phyloP scores from a whole-genome alignment of 1,140 invertebrate genomes.

The Campoletis sonorensis region DNA sequence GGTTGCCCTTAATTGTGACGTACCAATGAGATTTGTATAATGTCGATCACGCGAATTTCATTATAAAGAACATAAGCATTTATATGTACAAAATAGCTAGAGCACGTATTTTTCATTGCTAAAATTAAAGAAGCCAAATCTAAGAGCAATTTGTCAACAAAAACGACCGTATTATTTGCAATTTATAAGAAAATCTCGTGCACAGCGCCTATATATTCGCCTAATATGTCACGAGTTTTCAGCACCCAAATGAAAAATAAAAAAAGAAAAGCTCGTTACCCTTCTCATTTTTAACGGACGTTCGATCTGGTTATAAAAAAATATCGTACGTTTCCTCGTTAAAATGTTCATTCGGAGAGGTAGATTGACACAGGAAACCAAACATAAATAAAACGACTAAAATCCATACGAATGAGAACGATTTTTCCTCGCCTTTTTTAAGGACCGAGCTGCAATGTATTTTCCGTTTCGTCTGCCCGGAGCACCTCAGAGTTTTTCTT shows the following conservation, averaged over 20 bases:
- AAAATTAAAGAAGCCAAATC: background rate
- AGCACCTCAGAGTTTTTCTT: conserved; percentile 17
- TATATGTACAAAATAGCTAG: background rate
- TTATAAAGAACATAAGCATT: conserved; percentile 6
- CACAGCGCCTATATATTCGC: background rate
- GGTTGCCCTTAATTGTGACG: background rate
- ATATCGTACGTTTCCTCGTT: conserved; percentile 4
- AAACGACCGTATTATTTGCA: background rate
- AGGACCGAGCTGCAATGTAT: conserved; percentile 22
- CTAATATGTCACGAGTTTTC: background rate
- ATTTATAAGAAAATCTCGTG: background rate
- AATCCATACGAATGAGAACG: conserved; percentile 33
- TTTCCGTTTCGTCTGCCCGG: background rate
- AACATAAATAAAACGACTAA: conserved; percentile 14
- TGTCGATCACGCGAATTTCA: conserved; percentile 7
- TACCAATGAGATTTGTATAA: conserved; percentile 9
- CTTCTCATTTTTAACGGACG: background rate
- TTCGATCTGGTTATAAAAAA: conserved; percentile 1
- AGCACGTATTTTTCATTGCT: background rate
- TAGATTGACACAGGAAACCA: conserved; percentile 16
- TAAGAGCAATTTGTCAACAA: background rate
- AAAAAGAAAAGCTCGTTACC: background rate
- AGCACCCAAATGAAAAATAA: conserved; percentile 13
- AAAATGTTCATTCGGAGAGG: conserved; percentile 10
- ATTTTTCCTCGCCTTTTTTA: conserved; percentile 44